phyloP scores from a whole-genome alignment of 2,888 invertebrate genomes.

The Diogma glabrata region DNA sequence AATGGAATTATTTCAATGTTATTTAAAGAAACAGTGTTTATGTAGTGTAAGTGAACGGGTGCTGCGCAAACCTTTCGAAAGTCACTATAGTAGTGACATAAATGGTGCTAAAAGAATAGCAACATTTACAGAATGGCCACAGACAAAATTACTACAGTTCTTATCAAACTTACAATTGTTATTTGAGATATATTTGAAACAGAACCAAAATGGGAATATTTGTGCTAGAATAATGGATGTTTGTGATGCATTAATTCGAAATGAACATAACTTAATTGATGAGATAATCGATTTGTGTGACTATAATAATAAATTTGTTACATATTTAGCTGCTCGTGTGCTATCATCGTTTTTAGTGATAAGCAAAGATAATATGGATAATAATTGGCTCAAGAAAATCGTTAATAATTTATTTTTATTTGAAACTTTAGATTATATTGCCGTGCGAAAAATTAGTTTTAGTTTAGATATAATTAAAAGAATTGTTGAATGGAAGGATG shows the following conservation, averaged over 20 bases:
- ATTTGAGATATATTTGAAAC: conserved; percentile 74
- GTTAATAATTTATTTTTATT: conserved; percentile 57
- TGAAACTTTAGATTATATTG: conserved; percentile 49
- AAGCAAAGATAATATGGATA: conserved; percentile 68
- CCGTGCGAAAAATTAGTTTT: conserved; percentile 67
- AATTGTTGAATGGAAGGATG: conserved; percentile 81
- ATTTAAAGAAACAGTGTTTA: conserved; percentile 62
- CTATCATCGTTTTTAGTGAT: conserved; percentile 74
- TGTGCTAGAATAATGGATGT: conserved; percentile 70
- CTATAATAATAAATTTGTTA: conserved; percentile 67
- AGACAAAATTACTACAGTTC: conserved; percentile 60
- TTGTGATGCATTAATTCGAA: conserved; percentile 66
- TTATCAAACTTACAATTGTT: conserved; percentile 72
- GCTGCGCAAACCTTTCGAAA: conserved; percentile 59
- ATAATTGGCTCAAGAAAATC: conserved; percentile 67
- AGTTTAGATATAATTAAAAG: conserved; percentile 74
- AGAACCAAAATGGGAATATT: conserved; percentile 69
- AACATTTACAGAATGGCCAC: conserved; percentile 49
- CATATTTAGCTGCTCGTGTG: conserved; percentile 67
- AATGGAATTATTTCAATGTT: conserved; percentile 35
- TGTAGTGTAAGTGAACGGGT: conserved; percentile 63
- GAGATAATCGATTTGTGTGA: conserved; percentile 71
- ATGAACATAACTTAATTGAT: conserved; percentile 73
- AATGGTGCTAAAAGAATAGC: conserved; percentile 41
- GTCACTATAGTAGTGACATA: conserved; percentile 39